Conservation (phyloP, 1,140 invertebrate species). For the Mycetomoellerius zeteki region DNA sequence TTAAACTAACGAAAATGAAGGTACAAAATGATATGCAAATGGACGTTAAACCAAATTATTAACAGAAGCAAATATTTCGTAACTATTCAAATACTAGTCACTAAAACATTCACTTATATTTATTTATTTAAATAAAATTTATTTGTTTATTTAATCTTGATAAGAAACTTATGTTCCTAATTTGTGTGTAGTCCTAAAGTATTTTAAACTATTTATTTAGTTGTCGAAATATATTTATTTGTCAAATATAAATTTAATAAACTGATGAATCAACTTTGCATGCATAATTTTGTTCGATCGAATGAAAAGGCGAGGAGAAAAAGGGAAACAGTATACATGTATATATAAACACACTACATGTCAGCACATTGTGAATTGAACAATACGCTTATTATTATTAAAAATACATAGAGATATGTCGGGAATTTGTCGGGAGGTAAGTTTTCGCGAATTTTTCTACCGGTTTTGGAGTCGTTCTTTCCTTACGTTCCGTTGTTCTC, state of each 20-base stretch:
- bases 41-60: background rate
- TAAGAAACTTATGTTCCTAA: background rate
- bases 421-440: slow-evolving; percentile 40
- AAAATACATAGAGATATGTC: slow-evolving; percentile 57
- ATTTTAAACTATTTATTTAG: slow-evolving; percentile 18
- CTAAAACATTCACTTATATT: background rate
- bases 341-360: background rate
- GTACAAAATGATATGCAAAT: background rate
- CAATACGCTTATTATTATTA: slow-evolving; percentile 56
- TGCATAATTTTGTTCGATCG: slow-evolving; percentile 2
- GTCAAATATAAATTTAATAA: slow-evolving; percentile 5
- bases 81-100: background rate
- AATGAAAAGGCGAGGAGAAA: background rate
- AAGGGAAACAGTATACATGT: background rate
- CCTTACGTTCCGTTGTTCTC: background rate
- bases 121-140: slow-evolving; percentile 1
- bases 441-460: slow-evolving; percentile 14
- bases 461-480: background rate
- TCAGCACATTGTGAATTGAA: background rate
- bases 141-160: slow-evolving; percentile 2
- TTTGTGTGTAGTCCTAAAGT: background rate
- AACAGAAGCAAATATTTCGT: background rate
- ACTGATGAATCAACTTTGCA: slow-evolving; percentile 2
- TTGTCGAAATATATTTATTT: slow-evolving; percentile 21
- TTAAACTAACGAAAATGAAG: background rate